Evolutionary conservation across 2,113 vertebrate species (phyloP).

Genomic region (Pelmatolapia mariae): DNA sequence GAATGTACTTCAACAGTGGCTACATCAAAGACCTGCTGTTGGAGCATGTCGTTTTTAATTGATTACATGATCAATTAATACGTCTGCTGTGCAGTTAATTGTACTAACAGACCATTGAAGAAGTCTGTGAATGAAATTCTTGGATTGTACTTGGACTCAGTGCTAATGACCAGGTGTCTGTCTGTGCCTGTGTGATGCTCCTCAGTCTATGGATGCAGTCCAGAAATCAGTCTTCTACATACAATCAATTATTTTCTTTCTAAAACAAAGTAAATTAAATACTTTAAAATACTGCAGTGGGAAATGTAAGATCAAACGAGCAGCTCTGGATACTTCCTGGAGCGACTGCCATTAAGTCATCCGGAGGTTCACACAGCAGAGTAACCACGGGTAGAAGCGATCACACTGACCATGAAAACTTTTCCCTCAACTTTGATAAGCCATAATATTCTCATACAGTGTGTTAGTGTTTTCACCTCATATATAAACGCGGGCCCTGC

Average conservation of each 20-base stretch:
- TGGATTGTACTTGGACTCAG: not conserved
- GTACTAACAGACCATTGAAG: not conserved
- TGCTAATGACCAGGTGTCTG: not conserved
- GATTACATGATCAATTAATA: not conserved
- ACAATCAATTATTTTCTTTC: not conserved
- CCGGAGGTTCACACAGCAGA: not conserved
- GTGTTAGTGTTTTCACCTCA: not conserved
- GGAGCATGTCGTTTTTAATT: not conserved
- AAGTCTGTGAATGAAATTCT: not conserved
- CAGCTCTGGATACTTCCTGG: not conserved
- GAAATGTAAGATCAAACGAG: not conserved
- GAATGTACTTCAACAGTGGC: not conserved
- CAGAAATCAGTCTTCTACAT: not conserved
- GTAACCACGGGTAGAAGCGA: not conserved
- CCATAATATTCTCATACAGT: not conserved
- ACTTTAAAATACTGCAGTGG: not conserved
- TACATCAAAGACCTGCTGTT: not conserved
- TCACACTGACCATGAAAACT: not conserved
- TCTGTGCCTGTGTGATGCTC: not conserved
- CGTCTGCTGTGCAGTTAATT: not conserved
- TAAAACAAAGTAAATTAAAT: not conserved
- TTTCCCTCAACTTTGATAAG: rapidly evolving
- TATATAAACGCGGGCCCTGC: not conserved
- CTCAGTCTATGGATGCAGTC: not conserved
- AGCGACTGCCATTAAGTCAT: not conserved